Evolutionary conservation across 2,888 invertebrate species (phyloP).

Genomic region (Xanthorhoe designata): DNA sequence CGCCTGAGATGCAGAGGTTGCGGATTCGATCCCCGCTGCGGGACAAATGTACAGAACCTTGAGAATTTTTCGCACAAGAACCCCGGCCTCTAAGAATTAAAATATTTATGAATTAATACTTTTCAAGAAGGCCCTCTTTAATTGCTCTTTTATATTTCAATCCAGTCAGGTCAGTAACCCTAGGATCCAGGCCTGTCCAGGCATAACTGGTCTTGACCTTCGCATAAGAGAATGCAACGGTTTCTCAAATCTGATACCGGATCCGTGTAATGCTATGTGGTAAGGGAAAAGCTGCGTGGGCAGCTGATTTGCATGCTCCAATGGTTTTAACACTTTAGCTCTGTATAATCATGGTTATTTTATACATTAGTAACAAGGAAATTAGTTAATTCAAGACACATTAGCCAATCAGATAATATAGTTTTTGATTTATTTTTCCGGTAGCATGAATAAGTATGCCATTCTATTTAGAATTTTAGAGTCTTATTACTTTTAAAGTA

Average conservation of each 20-base stretch:
- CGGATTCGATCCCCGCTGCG: too few relatives aligned
- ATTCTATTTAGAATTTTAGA: too few relatives aligned
- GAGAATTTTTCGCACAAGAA: too few relatives aligned
- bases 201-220: slow-evolving; percentile 1
- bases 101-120: neutral
- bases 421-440: too few relatives aligned
- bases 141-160: neutral
- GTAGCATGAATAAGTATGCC: too few relatives aligned
- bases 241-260: slow-evolving; percentile 8
- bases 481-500: too few relatives aligned
- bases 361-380: neutral
- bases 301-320: slow-evolving; percentile 11
- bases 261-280: slow-evolving; percentile 10
- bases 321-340: neutral
- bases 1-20: too few relatives aligned
- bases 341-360: too few relatives aligned
- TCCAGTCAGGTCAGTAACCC: neutral
- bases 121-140: neutral
- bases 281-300: slow-evolving; percentile 1
- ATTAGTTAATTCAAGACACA: too few relatives aligned
- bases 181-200: neutral
- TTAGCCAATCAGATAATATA: too few relatives aligned
- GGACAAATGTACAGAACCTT: too few relatives aligned
- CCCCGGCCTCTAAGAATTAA: neutral
- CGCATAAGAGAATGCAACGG: slow-evolving; percentile 13